A percentile compares a stretch with the other conserved stretches of the same genome.
Conservation (phyloP, 2,888 invertebrate species). For the Xylota sylvarum region DNA sequence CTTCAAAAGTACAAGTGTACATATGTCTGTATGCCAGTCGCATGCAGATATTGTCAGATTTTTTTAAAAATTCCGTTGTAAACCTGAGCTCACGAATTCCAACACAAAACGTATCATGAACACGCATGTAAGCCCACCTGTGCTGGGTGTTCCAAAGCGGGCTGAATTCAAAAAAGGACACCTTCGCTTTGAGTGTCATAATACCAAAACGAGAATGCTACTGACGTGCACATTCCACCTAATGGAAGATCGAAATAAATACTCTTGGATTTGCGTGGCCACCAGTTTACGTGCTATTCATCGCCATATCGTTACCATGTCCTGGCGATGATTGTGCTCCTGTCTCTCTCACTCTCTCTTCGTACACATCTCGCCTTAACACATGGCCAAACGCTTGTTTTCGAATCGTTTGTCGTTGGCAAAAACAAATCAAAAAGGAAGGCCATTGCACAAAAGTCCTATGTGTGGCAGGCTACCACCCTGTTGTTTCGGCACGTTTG, state of each 20-base stretch:
- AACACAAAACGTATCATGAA: slow-evolving; percentile 58
- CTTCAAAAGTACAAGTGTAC: slow-evolving; percentile 21
- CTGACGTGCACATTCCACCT: slow-evolving; percentile 65
- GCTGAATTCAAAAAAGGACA: slow-evolving; percentile 62
- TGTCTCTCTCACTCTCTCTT: not conserved
- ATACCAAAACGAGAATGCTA: slow-evolving; percentile 52
- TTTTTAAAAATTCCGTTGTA: slow-evolving; percentile 54
- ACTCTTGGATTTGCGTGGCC: slow-evolving; percentile 72
- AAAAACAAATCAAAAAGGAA: slow-evolving; percentile 43
- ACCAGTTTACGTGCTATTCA: slow-evolving; percentile 61
- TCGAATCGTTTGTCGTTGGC: slow-evolving; percentile 29
- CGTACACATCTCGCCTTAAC: not conserved
- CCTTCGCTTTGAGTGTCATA: slow-evolving; percentile 69
- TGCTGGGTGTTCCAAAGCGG: slow-evolving; percentile 42
- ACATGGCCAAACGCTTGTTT: slow-evolving; percentile 24
- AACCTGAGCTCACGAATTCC: slow-evolving; percentile 47
- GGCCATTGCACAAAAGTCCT: slow-evolving; percentile 17
- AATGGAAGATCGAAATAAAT: slow-evolving; percentile 75
- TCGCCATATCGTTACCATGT: slow-evolving; percentile 34
- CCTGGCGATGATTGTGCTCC: slow-evolving; percentile 43
- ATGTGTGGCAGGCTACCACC: slow-evolving; percentile 33
- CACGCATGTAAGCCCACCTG: slow-evolving; percentile 63
- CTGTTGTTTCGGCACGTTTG: slow-evolving; percentile 67
- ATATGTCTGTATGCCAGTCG: slow-evolving; percentile 3
- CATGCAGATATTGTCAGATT: slow-evolving; percentile 30